Evolutionary conservation across 2,797 vertebrate species (phyloP).

Genomic region (Neosilurus mollespiculum): DNA sequence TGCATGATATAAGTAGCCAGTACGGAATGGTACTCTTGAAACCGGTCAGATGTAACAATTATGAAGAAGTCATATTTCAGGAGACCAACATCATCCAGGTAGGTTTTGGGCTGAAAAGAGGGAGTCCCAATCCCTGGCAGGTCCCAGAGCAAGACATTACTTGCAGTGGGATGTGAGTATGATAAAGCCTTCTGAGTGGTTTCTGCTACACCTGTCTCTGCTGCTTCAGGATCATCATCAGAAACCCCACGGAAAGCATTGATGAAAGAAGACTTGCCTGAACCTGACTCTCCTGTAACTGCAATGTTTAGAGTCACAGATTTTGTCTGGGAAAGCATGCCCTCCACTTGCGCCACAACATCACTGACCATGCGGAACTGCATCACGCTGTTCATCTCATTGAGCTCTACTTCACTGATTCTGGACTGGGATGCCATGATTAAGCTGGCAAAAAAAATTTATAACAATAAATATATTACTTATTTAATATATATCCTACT

Average conservation of each 20-base stretch:
- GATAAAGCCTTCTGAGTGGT: conserved; percentile 40
- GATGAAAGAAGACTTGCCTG: conserved; percentile 63
- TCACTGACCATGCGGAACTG: conserved; percentile 25
- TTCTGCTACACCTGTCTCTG: conserved; percentile 39
- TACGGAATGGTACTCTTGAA: conserved; percentile 39
- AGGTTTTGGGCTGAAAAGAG: conserved; percentile 43
- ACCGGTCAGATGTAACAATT: conserved; percentile 55
- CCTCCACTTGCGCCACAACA: conserved; percentile 31
- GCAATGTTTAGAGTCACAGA: conserved; percentile 50
- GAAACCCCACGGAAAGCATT: conserved; percentile 53
- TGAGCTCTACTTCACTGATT: conserved; percentile 50
- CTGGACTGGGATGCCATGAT: conserved; percentile 28
- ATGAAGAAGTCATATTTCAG: conserved; percentile 57
- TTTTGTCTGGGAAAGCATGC: conserved; percentile 15
- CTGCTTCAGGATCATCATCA: conserved; percentile 45
- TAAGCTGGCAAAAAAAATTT: neutral
- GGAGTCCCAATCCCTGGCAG: conserved; percentile 57
- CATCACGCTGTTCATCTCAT: conserved; percentile 44
- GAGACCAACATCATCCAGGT: conserved; percentile 47
- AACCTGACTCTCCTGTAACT: conserved; percentile 56
- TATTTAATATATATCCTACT: no score
- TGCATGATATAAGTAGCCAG: conserved; percentile 45
- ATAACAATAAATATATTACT: neutral
- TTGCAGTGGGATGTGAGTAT: conserved; percentile 52
- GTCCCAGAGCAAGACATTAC: conserved; percentile 59